Base-by-base conservation (phyloP, 2,888 invertebrate species). In the Folsomia manolachei region DNA sequence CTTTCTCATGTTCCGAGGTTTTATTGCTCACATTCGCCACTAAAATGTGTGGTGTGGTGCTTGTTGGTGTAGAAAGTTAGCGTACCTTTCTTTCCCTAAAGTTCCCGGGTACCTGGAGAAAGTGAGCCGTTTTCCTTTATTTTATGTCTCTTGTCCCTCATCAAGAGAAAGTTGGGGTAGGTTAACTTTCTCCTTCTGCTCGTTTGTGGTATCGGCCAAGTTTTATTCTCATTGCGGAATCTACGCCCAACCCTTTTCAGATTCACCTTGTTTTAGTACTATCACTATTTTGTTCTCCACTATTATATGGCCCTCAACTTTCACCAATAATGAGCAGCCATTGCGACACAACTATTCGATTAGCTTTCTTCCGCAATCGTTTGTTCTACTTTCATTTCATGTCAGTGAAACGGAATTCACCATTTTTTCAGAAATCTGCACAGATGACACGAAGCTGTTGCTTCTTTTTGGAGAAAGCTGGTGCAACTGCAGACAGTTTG, bases 401-500 rank as follows among this genome's bases (percentile, higher is more conserved):
- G n/a, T n/a, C n/a, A n/a, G n/a, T n/a, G n/a, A n/a, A n/a, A n/a
- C n/a, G 39, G 39, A 39, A 14, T 4, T 39, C 39, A 9, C 14
- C 39, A 4, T 39, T 39, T 39, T 39, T 9, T 14, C 4, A 39
- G 39, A 39, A 39, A 39, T 39, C n/a, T n/a, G n/a, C n/a, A n/a
- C n/a, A n/a, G n/a, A n/a, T n/a, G n/a, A n/a, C n/a, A n/a, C n/a
- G n/a, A n/a, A n/a, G 39, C 39, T 39, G 39, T 39, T 39, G 39
- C 39, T 39, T 39, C 39, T 4, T 14, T 39, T 39, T 39, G 14
- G 4, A n/a, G n/a, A n/a, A n/a, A n/a, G n/a, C n/a, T 14, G 39
- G 4, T 39, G 39, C 4, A 39, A 39, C 25, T 27, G 14, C 21
- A 27, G 64, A 64, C 64, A 64, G 19, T 64, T 64, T 64, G 64